Evolutionary conservation across 2,113 vertebrate species (phyloP), one percentile per base, ranked within the genome.

Genomic region (Sisor rabdophorus): DNA sequence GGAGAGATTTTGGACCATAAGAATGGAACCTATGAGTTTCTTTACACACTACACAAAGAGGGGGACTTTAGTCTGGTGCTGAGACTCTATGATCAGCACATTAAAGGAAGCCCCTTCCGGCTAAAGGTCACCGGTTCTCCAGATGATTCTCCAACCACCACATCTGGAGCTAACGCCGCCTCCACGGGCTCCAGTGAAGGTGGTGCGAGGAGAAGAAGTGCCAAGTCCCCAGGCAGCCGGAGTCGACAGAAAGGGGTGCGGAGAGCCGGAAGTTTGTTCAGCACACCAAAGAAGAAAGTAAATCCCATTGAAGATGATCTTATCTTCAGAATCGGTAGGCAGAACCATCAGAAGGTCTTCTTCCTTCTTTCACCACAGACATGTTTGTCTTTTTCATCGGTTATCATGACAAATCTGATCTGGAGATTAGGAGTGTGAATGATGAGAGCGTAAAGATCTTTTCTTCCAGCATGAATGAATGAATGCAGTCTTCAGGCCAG

Each of bases 231-330:
- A 0, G 96, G 96, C 10, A 83, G 28, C 81, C 94, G 95, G 0
- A 93, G 94, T 24, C 96, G 96, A 83, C 96, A 98, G 85, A 98
- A 96, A 63, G 94, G 94, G 0, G 94, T 96, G 68, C 95, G 97
- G 82, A 91, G 95, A 53, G 95, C 95, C 17, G 95, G 95, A 0
- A 99, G 97, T 78, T 95, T 98, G 92, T 93, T 98, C 88, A 98
- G 97, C 69, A 98, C 96, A 0, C 95, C 96, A 0, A 90, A 95
- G 48, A 93, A 95, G 78, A 98, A 93, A 91, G 95, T 97, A 86
- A 98, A 99, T 79, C 96, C 96, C 52, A 97, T 98, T 58, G 97
- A 99, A 83, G 97, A 99, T 40, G 97, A 99, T 75, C 82, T 99
- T 19, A 99, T 98, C 89, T 98, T 96, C 71, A 93, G 93, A 90